Percentiles rank a stretch among this genome's conserved stretches.
Evolutionary conservation across 2,113 vertebrate species (phyloP).

Genomic region (Mola mola): DNA sequence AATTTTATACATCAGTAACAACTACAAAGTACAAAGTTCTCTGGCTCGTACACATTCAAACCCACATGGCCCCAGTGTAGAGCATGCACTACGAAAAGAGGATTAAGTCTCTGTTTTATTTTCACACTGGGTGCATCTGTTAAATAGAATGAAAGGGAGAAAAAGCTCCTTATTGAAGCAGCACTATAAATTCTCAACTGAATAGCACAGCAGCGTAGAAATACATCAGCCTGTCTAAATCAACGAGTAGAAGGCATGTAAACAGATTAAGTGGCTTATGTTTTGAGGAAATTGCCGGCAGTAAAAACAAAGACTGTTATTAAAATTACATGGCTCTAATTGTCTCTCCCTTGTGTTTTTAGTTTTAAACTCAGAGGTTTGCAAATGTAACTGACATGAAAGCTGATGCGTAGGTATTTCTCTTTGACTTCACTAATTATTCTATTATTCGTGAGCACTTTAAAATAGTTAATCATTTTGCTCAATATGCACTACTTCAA

Average conservation of each 20-base stretch:
- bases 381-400: conserved; percentile 4
- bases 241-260: conserved; percentile 25
- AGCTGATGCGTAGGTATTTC: background rate
- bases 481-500: background rate
- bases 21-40: background rate
- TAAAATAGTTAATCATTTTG: background rate
- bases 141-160: conserved; percentile 11
- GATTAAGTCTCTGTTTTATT: conserved; percentile 7
- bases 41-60: background rate
- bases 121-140: conserved; percentile 21
- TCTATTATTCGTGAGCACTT: background rate
- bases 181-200: conserved; percentile 12
- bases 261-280: conserved; percentile 33
- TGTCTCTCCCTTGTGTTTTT: conserved; percentile 1
- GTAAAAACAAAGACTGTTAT: conserved; percentile 16
- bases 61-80: background rate
- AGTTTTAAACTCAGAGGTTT: background rate
- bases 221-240: conserved; percentile 18
- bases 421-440: background rate
- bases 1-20: conserved; percentile 5
- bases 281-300: conserved; percentile 38
- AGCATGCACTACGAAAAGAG: background rate
- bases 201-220: conserved; percentile 16
- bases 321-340: conserved; percentile 21
- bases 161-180: background rate